These are phyloP conservation scores for Rhinoderma darwinii DNA, from an alignment of 2,113 vertebrate genomes.

Conservation along the genomic window DNA sequence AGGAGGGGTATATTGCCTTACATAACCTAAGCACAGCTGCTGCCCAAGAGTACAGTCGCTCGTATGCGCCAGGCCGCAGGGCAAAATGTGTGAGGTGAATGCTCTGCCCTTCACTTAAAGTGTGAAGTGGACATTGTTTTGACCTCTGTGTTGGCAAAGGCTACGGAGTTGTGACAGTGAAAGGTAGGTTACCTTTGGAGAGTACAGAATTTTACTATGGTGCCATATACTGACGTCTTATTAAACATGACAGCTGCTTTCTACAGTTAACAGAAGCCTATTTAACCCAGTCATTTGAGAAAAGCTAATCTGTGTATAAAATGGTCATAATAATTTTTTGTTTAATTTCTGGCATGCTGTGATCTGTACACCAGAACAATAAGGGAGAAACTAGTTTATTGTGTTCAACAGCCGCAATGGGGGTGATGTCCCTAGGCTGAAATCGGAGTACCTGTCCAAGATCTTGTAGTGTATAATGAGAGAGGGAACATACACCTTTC, in stretches of 20 bases:
- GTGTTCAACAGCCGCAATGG: background rate
- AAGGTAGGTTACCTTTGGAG: slow-evolving; percentile 1
- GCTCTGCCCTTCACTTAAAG: background rate
- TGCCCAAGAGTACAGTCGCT: slow-evolving; percentile 29
- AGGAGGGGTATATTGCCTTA: slow-evolving; percentile 41
- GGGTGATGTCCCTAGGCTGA: slow-evolving; percentile 7
- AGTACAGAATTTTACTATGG: background rate
- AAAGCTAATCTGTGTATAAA: background rate
- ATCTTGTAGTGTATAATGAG: background rate
- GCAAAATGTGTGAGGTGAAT: background rate
- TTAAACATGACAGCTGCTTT: background rate
- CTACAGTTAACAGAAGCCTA: background rate
- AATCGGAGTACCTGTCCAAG: slow-evolving; percentile 21
- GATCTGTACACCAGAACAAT: background rate
- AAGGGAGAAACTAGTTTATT: background rate
- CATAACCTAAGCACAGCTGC: slow-evolving; percentile 55
- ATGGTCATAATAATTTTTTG: background rate
- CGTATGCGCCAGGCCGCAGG: slow-evolving; percentile 5
- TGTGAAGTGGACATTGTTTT: slow-evolving; percentile 11
- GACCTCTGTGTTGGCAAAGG: background rate
- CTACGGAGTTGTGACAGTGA: background rate
- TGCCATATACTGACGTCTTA: background rate
- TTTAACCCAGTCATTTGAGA: background rate
- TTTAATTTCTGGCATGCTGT: background rate
- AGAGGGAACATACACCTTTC: background rate